A percentile compares a stretch with the other conserved stretches of the same genome.
These are phyloP conservation scores for Microplitis demolitor DNA, from an alignment of 1,140 invertebrate species.

Conservation along the genomic window DNA sequence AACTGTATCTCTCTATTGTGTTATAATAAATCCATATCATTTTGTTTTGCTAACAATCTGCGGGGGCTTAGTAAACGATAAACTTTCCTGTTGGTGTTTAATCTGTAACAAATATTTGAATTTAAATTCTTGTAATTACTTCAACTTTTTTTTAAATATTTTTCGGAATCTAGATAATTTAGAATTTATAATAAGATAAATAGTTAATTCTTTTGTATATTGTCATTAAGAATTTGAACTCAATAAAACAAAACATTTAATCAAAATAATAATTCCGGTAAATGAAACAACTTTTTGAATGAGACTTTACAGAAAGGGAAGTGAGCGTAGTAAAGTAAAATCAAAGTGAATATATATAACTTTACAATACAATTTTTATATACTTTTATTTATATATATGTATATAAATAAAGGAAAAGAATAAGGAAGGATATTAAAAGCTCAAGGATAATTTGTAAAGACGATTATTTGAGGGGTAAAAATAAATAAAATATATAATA, in stretches of 20 bases:
- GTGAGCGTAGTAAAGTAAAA: slow-evolving; percentile 35
- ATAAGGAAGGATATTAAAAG: slow-evolving; percentile 18
- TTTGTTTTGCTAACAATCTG: too few relatives aligned
- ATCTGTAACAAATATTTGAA: too few relatives aligned
- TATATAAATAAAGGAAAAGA: not conserved
- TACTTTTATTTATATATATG: not conserved
- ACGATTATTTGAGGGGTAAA: slow-evolving; percentile 30
- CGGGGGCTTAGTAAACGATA: too few relatives aligned
- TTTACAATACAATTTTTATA: slow-evolving; percentile 2
- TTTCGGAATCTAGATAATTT: too few relatives aligned
- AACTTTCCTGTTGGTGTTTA: too few relatives aligned
- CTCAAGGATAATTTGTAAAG: slow-evolving; percentile 32
- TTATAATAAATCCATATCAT: not conserved
- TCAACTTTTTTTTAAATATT: too few relatives aligned
- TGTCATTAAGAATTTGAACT: slow-evolving; percentile 33
- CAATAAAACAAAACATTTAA: slow-evolving; percentile 48
- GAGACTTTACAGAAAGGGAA: slow-evolving; percentile 37
- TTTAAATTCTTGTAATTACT: too few relatives aligned
- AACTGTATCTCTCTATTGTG: slow-evolving; percentile 40
- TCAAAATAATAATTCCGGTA: slow-evolving; percentile 51
- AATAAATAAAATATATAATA: slow-evolving; percentile 1
- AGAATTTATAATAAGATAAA: too few relatives aligned
- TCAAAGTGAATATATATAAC: slow-evolving; percentile 36
- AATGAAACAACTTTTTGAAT: slow-evolving; percentile 44
- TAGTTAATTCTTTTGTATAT: not conserved